Evolutionary conservation across 1,140 invertebrate species (phyloP), one percentile per base, ranked within the genome.

Genomic region (Agraylea sexmaculata): DNA sequence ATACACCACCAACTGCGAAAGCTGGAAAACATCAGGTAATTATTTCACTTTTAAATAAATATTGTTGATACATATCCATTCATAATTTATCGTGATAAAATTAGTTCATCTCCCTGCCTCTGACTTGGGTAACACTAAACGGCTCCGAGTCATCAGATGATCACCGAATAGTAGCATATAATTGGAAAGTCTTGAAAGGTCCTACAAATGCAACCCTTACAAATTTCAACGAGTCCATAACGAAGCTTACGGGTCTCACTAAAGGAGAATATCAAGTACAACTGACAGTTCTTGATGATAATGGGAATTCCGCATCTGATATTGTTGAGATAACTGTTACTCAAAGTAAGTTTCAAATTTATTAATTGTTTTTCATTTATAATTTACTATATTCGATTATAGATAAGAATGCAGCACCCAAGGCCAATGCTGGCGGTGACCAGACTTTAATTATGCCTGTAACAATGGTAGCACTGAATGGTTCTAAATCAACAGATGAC

Each of bases 331-430:
- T 94, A 11, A 83, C 75, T 46, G 87, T 95, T n/a, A 83, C 85
- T 41, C 87, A 93, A 68, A 87, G 87, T 92, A 75, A 74, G 75
- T 76, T 30, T 25, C 7, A 7, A 25, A 25, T 25, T 25, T 25
- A n/a, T n/a, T n/a, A n/a, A 8, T 8, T 17, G 13, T 35, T 15
- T 8, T 23, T 4, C 5, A 21, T 19, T 8, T 35, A 5, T 8
- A 17, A 17, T 10, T 35, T 18, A 19, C 17, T 5, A 35, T 7
- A 21, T 31, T 43, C 17, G 4, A 20, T 37, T 53, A 25, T 50
- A 91, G 87, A 87, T 65, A 80, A 83, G 60, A 96, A 96, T 66
- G 78, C 82, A 17, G 70, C 83, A 5, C 90, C 90, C 0, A 79
- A 80, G 55, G 89, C 89, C 1, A 80, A 88, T 57, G 89, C 84